Evolutionary conservation across 2,113 vertebrate genomes (phyloP).

Genomic region (Brienomyrus longianalis): DNA sequence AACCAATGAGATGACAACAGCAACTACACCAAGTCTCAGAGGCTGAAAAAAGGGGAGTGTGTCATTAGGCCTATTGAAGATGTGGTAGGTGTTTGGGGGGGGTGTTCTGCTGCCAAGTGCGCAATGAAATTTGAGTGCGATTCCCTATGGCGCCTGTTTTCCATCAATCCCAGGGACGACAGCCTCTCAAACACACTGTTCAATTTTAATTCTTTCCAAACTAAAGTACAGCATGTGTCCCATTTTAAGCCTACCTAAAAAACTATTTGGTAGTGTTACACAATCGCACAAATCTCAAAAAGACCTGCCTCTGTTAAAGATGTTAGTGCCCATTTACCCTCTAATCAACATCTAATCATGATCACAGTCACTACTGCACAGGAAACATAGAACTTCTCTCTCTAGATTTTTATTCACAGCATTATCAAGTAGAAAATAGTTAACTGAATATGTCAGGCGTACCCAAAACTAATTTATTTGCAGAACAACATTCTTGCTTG

Average conservation of each 20-base stretch:
- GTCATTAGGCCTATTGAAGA: neutral
- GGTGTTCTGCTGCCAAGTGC: neutral
- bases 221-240: neutral
- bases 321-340: neutral
- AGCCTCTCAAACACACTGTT: neutral
- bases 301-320: neutral
- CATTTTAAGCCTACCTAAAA: neutral
- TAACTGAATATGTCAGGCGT: neutral
- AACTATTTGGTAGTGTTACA: neutral
- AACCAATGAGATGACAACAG: slow-evolving; percentile 43
- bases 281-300: neutral
- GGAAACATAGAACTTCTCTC: neutral
- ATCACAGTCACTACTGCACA: neutral
- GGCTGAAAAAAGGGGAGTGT: neutral
- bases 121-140: neutral
- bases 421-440: neutral
- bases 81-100: neutral
- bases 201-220: neutral
- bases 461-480: neutral
- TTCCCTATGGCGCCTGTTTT: neutral
- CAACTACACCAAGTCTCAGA: slow-evolving; percentile 20
- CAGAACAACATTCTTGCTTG: neutral
- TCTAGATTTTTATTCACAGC: neutral
- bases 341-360: neutral
- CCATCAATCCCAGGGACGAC: neutral